Evolutionary conservation across 1,140 invertebrate genomes (phyloP), one percentile per base, ranked within the genome.

Genomic region (Dermatophagoides farinae): DNA sequence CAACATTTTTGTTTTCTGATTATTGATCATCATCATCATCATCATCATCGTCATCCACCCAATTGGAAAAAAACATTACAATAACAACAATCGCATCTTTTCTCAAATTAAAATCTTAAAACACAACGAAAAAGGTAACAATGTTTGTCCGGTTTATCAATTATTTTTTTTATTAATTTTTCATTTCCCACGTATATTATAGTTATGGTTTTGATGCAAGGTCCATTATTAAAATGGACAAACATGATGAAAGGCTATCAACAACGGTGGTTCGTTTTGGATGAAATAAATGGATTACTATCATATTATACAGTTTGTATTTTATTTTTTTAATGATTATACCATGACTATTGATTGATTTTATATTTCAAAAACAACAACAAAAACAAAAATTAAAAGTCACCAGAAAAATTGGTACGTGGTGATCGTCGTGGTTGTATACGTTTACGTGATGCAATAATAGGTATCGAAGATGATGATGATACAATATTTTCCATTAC

Each of bases 241-340:
- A 99, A 98, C 80, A 88, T 98, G 66, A 91, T 98, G 81, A 95
- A 97, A 76, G 95, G 93, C 62, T 98, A 93, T 92, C 95, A 99
- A 75, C 97, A 93, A 75, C 80, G 93, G 60, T 99, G 92, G 88
- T 98, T 98, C 76, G 92, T 98, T 64, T 75, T 98, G 64, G 92
- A 98, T 75, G 88, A 92, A 71, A 88, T 86, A 74, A 85, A 88
- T 62, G 91, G 90, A 18, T 77, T 96, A 46, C 76, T 97, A 43
- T 93, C 89, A 18, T 97, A 97, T 75, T 97, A 95, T 70, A 97
- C 91, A 70, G 92, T 96, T 76, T 81, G 84, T 80, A 53, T 20
- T 52, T 6, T 47, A 0, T 18, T 14, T 20, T 40, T 1, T 18
- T 25, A 1, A 4, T 53, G 4, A 40, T 4, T 23, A n/a, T n/a